A percentile compares a stretch with the other conserved stretches of the same genome.
These are phyloP conservation scores for Megathymus violae DNA, from an alignment of 1,140 invertebrate species.

Conservation along the genomic window DNA sequence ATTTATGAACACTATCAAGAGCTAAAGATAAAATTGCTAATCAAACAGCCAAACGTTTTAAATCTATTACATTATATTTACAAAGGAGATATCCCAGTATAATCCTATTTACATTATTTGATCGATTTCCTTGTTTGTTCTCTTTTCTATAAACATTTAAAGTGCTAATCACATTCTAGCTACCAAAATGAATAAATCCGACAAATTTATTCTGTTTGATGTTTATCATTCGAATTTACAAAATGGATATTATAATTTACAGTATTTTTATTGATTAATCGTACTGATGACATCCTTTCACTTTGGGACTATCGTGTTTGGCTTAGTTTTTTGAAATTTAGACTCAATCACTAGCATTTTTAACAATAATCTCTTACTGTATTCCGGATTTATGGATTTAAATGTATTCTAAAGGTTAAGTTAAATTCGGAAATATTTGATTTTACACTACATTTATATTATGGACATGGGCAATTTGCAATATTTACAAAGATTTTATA, in stretches of 20 bases:
- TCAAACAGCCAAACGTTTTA: constrained; percentile 2
- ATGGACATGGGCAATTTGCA: too few relatives aligned
- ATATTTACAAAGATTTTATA: too few relatives aligned
- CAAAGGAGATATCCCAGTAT: constrained; percentile 29
- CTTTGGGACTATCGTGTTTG: too few relatives aligned
- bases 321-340: too few relatives aligned
- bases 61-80: constrained; percentile 17
- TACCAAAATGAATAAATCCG: too few relatives aligned
- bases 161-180: too few relatives aligned
- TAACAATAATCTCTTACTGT: not conserved
- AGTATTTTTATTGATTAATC: too few relatives aligned
- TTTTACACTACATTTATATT: constrained; percentile 6
- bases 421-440: not conserved
- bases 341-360: not conserved
- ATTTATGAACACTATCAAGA: not conserved
- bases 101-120: constrained; percentile 29
- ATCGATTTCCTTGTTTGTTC: constrained; percentile 10
- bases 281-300: too few relatives aligned
- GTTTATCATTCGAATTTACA: too few relatives aligned
- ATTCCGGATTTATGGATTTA: not conserved
- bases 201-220: too few relatives aligned
- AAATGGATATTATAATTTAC: too few relatives aligned
- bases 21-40: constrained; percentile 18
- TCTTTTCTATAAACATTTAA: too few relatives aligned
- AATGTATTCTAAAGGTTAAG: not conserved